phyloP scores from a whole-genome alignment of 2,797 vertebrate species.

The Gymnothorax reevesii region DNA sequence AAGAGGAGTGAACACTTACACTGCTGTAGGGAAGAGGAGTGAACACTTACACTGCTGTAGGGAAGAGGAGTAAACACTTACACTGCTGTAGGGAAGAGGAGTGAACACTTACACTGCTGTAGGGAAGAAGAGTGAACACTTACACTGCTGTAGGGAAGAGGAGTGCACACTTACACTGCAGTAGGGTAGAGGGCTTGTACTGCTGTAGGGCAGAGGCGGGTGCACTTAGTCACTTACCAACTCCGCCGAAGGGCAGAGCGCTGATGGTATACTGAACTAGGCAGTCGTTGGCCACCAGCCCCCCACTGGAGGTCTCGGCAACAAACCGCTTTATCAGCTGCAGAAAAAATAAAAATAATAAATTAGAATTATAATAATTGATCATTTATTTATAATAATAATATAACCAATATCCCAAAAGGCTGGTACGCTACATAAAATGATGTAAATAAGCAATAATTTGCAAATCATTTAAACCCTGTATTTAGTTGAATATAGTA shows the following conservation, averaged over 20 bases:
- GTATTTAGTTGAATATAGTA: too few species aligned
- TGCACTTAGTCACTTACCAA: constrained; percentile 73
- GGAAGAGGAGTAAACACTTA: background rate
- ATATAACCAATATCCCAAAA: too few species aligned
- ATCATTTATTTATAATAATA: too few species aligned
- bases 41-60: too few species aligned
- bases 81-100: background rate
- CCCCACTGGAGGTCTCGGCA: constrained; percentile 87
- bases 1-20: too few species aligned
- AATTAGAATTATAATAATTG: too few species aligned
- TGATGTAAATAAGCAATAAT: too few species aligned
- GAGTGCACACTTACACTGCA: too few species aligned
- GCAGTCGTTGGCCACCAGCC: constrained; percentile 86
- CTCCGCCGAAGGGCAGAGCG: constrained; percentile 87
- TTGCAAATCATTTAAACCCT: too few species aligned
- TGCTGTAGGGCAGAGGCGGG: background rate
- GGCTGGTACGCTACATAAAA: too few species aligned
- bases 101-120: background rate
- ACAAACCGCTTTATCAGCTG: constrained; percentile 79
- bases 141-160: background rate
- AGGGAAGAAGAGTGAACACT: background rate
- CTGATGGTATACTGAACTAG: constrained; percentile 80
- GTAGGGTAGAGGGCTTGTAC: too few species aligned
- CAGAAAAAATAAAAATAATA: background rate
- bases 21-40: too few species aligned